Conservation (phyloP, 2,797 vertebrate species). For the Avahi laniger region DNA sequence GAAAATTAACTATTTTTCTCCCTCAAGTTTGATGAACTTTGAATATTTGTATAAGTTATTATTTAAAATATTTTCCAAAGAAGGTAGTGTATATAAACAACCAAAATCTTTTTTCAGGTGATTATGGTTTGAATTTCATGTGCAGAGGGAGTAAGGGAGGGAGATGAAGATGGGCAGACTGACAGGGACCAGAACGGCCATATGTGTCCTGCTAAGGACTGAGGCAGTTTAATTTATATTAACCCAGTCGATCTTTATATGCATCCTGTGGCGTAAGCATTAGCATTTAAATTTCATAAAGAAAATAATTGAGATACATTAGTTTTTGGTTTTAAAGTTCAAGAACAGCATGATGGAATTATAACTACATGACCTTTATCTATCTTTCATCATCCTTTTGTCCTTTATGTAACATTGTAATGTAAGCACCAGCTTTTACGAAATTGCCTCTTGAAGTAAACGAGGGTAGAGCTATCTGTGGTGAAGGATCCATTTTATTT, state of each 20-base stretch:
- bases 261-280: background rate
- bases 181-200: background rate
- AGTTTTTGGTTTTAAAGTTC: background rate
- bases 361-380: background rate
- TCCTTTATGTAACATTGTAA: background rate
- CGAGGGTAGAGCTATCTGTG: background rate
- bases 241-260: background rate
- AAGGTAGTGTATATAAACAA: background rate
- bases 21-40: background rate
- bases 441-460: background rate
- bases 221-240: background rate
- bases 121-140: background rate
- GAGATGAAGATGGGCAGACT: background rate
- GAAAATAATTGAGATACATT: background rate
- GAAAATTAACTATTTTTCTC: background rate
- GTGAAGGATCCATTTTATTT: background rate
- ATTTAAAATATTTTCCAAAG: background rate
- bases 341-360: background rate
- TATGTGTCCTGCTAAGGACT: background rate
- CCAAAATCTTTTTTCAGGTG: background rate
- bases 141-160: background rate
- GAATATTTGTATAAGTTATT: background rate
- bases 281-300: background rate
- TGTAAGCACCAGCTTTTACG: slow-evolving; percentile 6
- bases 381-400: background rate